phyloP scores from a whole-genome alignment of 2,113 vertebrate genomes.

The Phrynosoma blainvillii region DNA sequence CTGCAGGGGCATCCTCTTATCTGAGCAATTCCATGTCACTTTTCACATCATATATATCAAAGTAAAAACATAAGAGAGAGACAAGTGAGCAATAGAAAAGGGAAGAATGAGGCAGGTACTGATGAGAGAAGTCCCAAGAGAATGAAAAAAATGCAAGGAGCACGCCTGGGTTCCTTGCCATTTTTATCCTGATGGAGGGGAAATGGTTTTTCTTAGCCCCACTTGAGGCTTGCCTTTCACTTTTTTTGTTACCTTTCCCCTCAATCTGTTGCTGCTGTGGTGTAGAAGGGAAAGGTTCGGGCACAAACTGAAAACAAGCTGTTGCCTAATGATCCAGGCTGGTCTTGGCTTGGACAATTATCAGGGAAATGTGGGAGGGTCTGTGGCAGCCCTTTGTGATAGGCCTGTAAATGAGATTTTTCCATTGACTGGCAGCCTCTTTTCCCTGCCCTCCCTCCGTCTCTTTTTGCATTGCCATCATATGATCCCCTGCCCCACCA shows the following conservation, averaged over 20 bases:
- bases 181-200: neutral
- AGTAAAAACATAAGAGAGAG: neutral
- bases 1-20: neutral
- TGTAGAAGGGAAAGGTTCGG: neutral
- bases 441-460: neutral
- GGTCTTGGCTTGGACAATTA: neutral
- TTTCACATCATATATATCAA: neutral
- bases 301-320: neutral
- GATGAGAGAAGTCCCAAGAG: neutral
- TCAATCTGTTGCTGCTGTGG: neutral
- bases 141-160: neutral
- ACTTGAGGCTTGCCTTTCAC: neutral
- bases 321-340: conserved; percentile 4
- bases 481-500: neutral
- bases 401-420: neutral
- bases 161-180: no score
- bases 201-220: neutral
- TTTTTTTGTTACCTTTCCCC: neutral
- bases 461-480: conserved; percentile 14
- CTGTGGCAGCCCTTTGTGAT: neutral
- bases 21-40: no score
- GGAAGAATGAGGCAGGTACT: no score
- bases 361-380: neutral
- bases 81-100: neutral
- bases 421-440: neutral